These are phyloP conservation scores for Geococcyx californianus DNA, from an alignment of 2,113 vertebrate genomes.

Conservation along the genomic window DNA sequence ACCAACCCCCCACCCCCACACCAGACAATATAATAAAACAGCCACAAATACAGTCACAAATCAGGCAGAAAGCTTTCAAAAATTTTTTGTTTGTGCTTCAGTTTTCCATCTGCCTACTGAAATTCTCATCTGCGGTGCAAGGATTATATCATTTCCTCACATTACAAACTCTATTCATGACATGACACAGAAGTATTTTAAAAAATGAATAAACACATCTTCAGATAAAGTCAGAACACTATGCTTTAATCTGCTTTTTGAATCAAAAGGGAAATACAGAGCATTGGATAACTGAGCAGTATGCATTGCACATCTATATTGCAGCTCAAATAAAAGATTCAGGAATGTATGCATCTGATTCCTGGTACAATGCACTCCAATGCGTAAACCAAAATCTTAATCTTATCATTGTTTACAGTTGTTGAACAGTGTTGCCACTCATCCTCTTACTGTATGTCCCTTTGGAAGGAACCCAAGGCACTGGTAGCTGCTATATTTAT, in stretches of 20 bases:
- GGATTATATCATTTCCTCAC: neutral
- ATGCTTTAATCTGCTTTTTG: neutral
- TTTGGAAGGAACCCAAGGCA: neutral
- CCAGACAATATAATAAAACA: no score
- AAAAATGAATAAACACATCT: neutral
- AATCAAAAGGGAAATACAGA: neutral
- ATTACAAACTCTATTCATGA: neutral
- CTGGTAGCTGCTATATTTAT: neutral
- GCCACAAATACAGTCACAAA: neutral
- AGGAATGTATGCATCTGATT: neutral
- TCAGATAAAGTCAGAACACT: neutral
- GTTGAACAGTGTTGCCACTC: neutral
- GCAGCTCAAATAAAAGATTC: neutral
- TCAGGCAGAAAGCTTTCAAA: neutral
- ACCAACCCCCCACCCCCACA: no score
- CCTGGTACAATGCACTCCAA: neutral
- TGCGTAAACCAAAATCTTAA: neutral
- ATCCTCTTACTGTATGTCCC: neutral
- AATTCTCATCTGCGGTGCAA: neutral
- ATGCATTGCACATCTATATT: neutral
- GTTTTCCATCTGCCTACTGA: neutral
- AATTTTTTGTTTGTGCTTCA: neutral
- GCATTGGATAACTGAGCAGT: neutral
- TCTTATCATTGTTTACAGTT: neutral
- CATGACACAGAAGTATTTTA: neutral